Base-by-base conservation (phyloP, 2,797 vertebrate species). In the Sebastes hopkinsi region DNA sequence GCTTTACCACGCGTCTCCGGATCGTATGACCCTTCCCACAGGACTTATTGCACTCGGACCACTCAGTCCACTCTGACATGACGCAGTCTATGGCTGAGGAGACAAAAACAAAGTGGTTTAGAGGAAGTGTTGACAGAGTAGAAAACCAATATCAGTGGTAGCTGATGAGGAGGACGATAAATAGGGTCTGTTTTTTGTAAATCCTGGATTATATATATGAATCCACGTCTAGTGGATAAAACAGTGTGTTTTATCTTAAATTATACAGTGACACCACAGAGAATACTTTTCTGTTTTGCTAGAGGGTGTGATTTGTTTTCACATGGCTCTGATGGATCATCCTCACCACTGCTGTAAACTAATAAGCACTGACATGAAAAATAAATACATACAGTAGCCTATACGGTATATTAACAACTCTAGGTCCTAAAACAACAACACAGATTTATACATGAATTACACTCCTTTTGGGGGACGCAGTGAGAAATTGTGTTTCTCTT, bases 1-100 rank as follows among this genome's bases (percentile, higher is more conserved):
- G 90, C 88, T 95, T 97, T 30, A 99, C 97, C 89, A 95, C 94
- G 72, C 99, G 97, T 0, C 97, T 98, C 81, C 98, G 96, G 90
- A 99, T 98, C 79, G 96, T 95, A 68, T 99, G 98, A 67, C 99
- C 99, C 85, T 99, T 99, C 6, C 99, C 99, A n/a, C 99, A 99
- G 0, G 99, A 99, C 83, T 99, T 99, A 67, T 99, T 99, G 86
- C 99, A 99, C 89, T 99, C 97, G 0, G 98, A 98, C 99, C 99
- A 99, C 61, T 98, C 97, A 0, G 97, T 97, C 99, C 99, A 99
- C 74, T 98, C 98, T 0, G 97, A 96, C 90, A 99, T 95, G 81
- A 96, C 87, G 67, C 99, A 99, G 94, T 98, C 95, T 2, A 97
- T 97, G 42, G 99, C 99, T 99, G 92, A 68, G 75, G 42, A 86